Conservation (phyloP, 92 coral and sea anemone genomes). For the Metridium senile region DNA sequence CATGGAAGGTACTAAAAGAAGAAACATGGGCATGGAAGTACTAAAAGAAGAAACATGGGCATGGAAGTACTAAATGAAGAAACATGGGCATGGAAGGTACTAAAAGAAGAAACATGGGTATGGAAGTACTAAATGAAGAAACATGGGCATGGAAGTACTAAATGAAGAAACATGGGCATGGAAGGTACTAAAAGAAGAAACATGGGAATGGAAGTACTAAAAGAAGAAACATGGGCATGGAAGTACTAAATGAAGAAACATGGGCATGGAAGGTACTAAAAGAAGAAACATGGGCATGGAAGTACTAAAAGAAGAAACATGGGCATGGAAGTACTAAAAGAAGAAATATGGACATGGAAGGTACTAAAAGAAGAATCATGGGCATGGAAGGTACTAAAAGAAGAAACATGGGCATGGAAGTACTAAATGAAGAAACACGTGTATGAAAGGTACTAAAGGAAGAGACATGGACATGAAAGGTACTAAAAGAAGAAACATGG, state of each 20-base stretch:
- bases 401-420: too few relatives aligned
- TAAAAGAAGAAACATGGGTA: neutral
- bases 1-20: too few relatives aligned
- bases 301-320: neutral
- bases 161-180: neutral
- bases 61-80: neutral
- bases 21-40: too few relatives aligned
- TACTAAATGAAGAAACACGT: neutral
- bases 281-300: neutral
- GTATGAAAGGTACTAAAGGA: neutral
- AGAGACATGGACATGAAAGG: too few relatives aligned
- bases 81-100: too few relatives aligned
- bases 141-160: too few relatives aligned
- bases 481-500: neutral
- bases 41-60: neutral
- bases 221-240: neutral
- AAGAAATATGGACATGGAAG: neutral
- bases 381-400: too few relatives aligned
- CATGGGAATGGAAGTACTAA: too few relatives aligned
- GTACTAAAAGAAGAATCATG: neutral
- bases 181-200: neutral
- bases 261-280: too few relatives aligned
- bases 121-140: neutral
- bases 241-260: too few relatives aligned
- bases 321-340: too few relatives aligned